These are phyloP conservation scores for Stenchaetothrips biformis DNA, from an alignment of 2,888 invertebrate genomes.

Conservation along the genomic window DNA sequence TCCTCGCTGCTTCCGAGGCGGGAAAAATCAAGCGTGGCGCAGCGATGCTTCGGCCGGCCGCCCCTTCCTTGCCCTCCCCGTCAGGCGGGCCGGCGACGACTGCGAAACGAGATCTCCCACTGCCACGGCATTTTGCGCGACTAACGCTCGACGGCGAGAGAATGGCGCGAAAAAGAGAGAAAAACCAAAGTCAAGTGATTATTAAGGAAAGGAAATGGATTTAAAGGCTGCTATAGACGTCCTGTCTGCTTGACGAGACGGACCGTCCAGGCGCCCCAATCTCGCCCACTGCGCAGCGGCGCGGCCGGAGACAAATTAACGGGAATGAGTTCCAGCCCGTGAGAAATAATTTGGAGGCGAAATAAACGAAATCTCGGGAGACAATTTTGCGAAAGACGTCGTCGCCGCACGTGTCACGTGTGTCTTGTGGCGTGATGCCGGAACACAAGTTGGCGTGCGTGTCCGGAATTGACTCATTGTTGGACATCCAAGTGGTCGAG, in stretches of 20 bases:
- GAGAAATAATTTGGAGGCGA: no score
- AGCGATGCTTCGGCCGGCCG: neutral
- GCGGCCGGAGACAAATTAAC: neutral
- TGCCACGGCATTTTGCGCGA: neutral
- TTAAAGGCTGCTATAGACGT: constrained; percentile 21
- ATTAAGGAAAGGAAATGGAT: constrained; percentile 15
- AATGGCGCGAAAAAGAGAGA: neutral
- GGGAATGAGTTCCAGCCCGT: neutral
- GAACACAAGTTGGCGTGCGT: no score
- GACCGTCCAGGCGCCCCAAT: neutral
- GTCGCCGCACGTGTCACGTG: no score
- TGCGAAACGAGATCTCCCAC: neutral
- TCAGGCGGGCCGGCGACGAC: neutral
- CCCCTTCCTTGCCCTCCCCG: neutral
- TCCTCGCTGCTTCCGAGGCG: no score
- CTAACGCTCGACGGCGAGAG: neutral
- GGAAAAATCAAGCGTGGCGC: no score
- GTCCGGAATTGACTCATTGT: no score
- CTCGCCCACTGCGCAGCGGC: constrained; percentile 3
- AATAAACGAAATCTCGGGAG: no score
- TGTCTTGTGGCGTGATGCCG: no score
- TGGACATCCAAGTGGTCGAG: no score
- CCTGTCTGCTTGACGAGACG: neutral
- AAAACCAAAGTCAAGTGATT: constrained; percentile 15
- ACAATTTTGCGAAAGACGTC: no score